These are phyloP conservation scores for Catharus fuscescens DNA, from an alignment of 2,113 vertebrate genomes.

Conservation along the genomic window DNA sequence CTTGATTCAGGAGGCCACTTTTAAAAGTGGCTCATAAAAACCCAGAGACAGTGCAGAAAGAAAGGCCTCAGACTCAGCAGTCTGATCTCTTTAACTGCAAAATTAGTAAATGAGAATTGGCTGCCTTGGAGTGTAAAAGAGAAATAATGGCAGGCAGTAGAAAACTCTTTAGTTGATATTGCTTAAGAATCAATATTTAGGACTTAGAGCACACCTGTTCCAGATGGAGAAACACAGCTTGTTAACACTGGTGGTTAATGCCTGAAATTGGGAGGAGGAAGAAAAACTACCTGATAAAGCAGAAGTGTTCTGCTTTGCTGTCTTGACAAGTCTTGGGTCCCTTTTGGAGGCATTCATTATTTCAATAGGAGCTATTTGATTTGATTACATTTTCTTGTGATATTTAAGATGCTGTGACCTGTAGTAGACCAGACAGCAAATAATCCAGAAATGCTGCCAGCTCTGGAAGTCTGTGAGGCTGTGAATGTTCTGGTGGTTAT, in stretches of 20 bases:
- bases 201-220: neutral
- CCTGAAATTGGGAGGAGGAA: rapidly evolving
- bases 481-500: neutral
- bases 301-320: neutral
- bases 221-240: neutral
- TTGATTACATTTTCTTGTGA: neutral
- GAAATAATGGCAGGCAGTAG: neutral
- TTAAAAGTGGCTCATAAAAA: rapidly evolving
- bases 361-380: neutral
- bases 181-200: neutral
- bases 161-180: neutral
- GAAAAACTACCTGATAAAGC: neutral
- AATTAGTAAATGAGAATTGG: neutral
- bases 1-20: too few relatives aligned
- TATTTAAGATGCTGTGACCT: neutral
- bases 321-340: neutral
- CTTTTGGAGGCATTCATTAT: neutral
- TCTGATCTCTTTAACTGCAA: neutral
- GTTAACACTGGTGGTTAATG: neutral
- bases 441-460: neutral
- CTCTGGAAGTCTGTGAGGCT: neutral
- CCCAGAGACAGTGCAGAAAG: neutral
- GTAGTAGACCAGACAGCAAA: neutral
- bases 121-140: neutral
- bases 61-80: neutral